phyloP scores from a whole-genome alignment of 2,888 invertebrate genomes.

The Hyposoter dolosus region DNA sequence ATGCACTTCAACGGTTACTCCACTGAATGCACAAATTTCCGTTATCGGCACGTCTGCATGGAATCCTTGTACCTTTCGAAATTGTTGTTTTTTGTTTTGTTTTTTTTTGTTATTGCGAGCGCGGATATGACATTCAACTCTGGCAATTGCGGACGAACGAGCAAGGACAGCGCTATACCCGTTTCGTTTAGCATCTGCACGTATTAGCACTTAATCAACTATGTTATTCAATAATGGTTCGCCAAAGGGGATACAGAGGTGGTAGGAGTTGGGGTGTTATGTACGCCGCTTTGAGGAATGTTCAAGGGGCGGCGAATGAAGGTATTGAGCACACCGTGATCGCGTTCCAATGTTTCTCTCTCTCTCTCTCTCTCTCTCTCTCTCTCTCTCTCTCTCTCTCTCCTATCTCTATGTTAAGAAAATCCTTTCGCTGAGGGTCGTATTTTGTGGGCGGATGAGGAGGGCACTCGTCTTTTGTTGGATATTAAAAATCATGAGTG shows the following conservation, averaged over 20 bases:
- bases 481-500: too few relatives aligned
- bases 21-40: neutral
- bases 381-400: constrained; percentile 5
- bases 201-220: constrained; percentile 73
- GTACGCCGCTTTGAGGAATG: constrained; percentile 29
- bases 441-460: too few relatives aligned
- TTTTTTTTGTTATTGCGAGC: neutral
- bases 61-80: neutral
- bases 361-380: neutral
- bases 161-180: constrained; percentile 18
- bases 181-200: constrained; percentile 58
- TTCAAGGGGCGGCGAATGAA: constrained; percentile 24
- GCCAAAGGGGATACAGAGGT: constrained; percentile 23
- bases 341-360: constrained; percentile 32
- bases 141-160: neutral
- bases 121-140: neutral
- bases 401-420: neutral
- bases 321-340: constrained; percentile 40
- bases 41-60: neutral
- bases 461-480: too few relatives aligned
- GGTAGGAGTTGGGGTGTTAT: constrained; percentile 38
- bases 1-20: neutral
- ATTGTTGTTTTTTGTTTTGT: neutral
- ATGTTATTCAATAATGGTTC: constrained; percentile 73
- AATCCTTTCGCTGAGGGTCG: too few relatives aligned